Conservation (phyloP, 23 tunicate genomes). For the Botrylloides violaceus region DNA sequence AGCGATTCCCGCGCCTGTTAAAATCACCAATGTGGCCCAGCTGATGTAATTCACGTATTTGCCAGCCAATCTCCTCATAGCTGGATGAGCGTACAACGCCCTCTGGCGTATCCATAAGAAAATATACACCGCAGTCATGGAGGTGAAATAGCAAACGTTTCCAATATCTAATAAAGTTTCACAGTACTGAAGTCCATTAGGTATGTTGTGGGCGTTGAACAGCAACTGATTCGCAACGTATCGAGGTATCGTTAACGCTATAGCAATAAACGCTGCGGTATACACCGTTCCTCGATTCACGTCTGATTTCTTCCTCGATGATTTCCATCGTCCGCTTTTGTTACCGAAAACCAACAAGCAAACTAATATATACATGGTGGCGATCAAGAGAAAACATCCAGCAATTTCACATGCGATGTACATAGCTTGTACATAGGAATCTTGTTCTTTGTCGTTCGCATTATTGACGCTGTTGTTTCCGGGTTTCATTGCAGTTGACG, state of each 20-base stretch:
- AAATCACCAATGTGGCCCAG: neutral
- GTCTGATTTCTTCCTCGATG: neutral
- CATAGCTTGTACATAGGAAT: neutral
- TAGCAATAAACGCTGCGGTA: constrained; percentile 23
- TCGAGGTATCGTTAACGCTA: constrained; percentile 20
- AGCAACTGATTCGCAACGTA: constrained; percentile 1
- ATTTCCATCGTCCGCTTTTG: constrained; percentile 34
- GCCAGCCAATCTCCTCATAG: constrained; percentile 18
- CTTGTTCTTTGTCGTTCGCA: too few relatives aligned
- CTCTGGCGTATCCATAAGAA: constrained; percentile 58
- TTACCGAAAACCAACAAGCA: constrained; percentile 42
- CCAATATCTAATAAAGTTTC: constrained; percentile 26
- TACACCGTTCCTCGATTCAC: constrained; percentile 33
- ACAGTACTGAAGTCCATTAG: constrained; percentile 9
- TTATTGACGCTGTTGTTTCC: too few relatives aligned
- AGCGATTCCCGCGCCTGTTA: neutral
- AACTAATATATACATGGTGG: constrained; percentile 25
- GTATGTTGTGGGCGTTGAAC: constrained; percentile 19
- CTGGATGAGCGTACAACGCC: constrained; percentile 17
- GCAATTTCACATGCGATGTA: constrained; percentile 10
- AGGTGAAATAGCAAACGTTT: constrained; percentile 7
- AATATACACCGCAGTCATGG: constrained; percentile 11
- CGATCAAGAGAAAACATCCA: constrained; percentile 15
- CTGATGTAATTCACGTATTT: constrained; percentile 20
- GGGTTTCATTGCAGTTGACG: too few relatives aligned